These are phyloP conservation scores for Sapajus apella DNA, from an alignment of 2,113 vertebrate genomes.

Conservation along the genomic window DNA sequence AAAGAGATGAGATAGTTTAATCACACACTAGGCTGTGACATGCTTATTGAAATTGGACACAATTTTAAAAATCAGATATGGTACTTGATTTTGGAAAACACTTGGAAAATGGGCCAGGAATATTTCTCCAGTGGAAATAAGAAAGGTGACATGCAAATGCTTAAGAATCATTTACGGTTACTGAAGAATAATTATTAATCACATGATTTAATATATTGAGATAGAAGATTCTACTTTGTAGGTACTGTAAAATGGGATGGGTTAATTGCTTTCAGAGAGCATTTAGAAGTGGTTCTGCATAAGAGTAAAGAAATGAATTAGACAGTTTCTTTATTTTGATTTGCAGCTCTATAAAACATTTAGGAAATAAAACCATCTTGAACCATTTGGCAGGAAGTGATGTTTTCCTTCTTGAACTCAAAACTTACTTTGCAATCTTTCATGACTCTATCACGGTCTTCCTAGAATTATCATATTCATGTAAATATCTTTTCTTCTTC, in stretches of 20 bases:
- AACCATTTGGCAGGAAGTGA: slow-evolving; percentile 48
- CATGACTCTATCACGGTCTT: slow-evolving; percentile 7
- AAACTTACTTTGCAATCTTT: slow-evolving; percentile 57
- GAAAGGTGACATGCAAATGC: slow-evolving; percentile 40
- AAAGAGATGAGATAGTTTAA: slow-evolving; percentile 59
- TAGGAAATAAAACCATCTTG: slow-evolving; percentile 59
- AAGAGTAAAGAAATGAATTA: slow-evolving; percentile 49
- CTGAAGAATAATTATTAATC: slow-evolving; percentile 60
- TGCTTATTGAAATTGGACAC: slow-evolving; percentile 61
- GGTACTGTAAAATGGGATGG: not conserved
- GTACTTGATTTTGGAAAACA: slow-evolving; percentile 65
- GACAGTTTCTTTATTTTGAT: slow-evolving; percentile 64
- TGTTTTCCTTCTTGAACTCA: slow-evolving; percentile 59
- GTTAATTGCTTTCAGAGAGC: slow-evolving; percentile 31
- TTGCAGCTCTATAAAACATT: slow-evolving; percentile 64
- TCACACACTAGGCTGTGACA: not conserved
- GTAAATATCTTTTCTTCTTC: not conserved
- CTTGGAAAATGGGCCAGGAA: slow-evolving; percentile 46
- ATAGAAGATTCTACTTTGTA: slow-evolving; percentile 36
- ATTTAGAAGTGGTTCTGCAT: slow-evolving; percentile 35
- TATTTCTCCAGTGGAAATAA: slow-evolving; percentile 35
- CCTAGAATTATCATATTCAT: slow-evolving; percentile 43
- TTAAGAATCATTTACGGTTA: slow-evolving; percentile 47
- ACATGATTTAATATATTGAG: slow-evolving; percentile 48
- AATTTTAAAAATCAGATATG: slow-evolving; percentile 58